Conservation (phyloP, 2,888 invertebrate species). For the Gnatocerus cornutus region DNA sequence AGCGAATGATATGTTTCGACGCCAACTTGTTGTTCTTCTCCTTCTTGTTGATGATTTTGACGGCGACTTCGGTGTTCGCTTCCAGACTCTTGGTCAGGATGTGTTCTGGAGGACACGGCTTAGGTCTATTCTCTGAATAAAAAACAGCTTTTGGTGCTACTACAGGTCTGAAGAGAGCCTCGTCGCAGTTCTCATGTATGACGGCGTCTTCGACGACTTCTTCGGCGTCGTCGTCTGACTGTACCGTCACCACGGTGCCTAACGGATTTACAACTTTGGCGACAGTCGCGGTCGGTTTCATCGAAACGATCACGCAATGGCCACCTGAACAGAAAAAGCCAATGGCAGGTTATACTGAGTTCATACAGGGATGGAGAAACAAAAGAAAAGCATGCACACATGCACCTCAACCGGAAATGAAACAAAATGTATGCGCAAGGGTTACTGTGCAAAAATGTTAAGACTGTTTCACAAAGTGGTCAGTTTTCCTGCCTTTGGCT, state of each 20-base stretch:
- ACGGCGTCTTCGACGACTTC: constrained; percentile 64
- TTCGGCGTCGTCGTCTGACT: constrained; percentile 64
- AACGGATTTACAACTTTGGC: constrained; percentile 85
- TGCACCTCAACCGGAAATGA: constrained; percentile 46
- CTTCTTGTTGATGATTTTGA: constrained; percentile 44
- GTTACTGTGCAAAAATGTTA: constrained; percentile 38
- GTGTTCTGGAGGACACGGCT: constrained; percentile 52
- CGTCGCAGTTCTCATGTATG: constrained; percentile 78
- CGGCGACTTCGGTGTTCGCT: constrained; percentile 61
- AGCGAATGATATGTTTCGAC: constrained; percentile 42
- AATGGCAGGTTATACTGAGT: constrained; percentile 81
- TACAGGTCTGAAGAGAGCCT: constrained; percentile 80
- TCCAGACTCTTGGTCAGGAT: constrained; percentile 62
- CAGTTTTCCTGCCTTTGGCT: constrained; percentile 70
- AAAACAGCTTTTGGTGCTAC: constrained; percentile 72
- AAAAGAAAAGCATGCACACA: constrained; percentile 44
- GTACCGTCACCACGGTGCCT: constrained; percentile 79
- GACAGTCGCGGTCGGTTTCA: constrained; percentile 71
- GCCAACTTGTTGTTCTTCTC: constrained; percentile 39
- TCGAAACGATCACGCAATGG: constrained; percentile 69
- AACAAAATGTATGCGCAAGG: constrained; percentile 37
- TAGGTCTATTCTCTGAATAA: constrained; percentile 58
- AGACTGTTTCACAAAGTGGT: constrained; percentile 48
- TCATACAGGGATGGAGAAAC: neutral
- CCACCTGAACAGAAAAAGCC: constrained; percentile 89